Base-by-base conservation (phyloP, 2,888 invertebrate species). In the Coleophora flavipennella region DNA sequence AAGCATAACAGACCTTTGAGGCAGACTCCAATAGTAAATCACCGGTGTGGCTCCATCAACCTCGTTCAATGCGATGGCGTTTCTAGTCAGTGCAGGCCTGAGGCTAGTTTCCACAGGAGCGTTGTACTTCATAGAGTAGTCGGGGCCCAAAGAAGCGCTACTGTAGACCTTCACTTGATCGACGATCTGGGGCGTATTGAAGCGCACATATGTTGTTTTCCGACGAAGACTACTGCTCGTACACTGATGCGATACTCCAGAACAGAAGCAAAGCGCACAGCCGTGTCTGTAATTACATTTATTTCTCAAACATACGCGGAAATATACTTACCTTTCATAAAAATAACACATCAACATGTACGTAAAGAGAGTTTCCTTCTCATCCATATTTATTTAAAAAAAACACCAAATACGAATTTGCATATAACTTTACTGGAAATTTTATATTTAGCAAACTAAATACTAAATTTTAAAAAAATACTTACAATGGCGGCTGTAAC, bases 261-360 rank as follows among this genome's bases (percentile, higher is more conserved):
- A 94, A 73, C 99, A 99, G 93, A 98, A 99, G 76, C 99, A 99
- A 40, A 90, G 87, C 39, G 97, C 92, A 73, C 99, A 99, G 33
- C 99, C 99, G 51, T 92, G 91, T 49, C 85, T 84, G 62, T 14
- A 58, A 59, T 35, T n/a, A n/a, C n/a, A n/a, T n/a, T n/a, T n/a
- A n/a, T n/a, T n/a, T n/a, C n/a, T n/a, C n/a, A n/a, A n/a, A n/a
- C n/a, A n/a, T n/a, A n/a, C n/a, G n/a, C n/a, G n/a, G n/a, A n/a
- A n/a, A n/a, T n/a, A n/a, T n/a, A n/a, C n/a, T n/a, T n/a, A n/a
- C n/a, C n/a, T n/a, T n/a, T n/a, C n/a, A n/a, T n/a, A n/a, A n/a
- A n/a, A n/a, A n/a, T n/a, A n/a, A n/a, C n/a, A n/a, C n/a, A n/a
- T n/a, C n/a, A n/a, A n/a, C n/a, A n/a, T n/a, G n/a, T n/a, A n/a